Base-by-base conservation (phyloP, 1,140 invertebrate genomes). In the Paracyclopina nana region DNA sequence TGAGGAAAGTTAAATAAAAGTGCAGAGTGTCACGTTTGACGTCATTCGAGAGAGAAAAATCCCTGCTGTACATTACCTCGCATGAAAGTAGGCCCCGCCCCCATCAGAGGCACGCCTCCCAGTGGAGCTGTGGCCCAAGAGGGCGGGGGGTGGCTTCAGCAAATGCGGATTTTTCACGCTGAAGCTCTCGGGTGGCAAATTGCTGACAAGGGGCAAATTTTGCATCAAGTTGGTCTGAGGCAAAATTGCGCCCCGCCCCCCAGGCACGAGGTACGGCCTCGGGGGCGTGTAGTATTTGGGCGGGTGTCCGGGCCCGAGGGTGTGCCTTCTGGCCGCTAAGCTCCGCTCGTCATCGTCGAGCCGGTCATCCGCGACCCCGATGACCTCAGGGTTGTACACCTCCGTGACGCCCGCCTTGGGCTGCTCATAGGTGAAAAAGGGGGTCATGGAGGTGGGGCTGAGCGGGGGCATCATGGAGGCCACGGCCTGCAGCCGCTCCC, bases 41-140 rank as follows among this genome's bases (percentile, higher is more conserved):
- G n/a, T n/a, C n/a, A n/a, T n/a, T n/a, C n/a, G n/a, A n/a, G n/a
- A n/a, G n/a, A n/a, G n/a, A n/a, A n/a, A n/a, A n/a, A n/a, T n/a
- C n/a, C n/a, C n/a, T n/a, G n/a, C n/a, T n/a, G n/a, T n/a, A n/a
- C n/a, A n/a, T n/a, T n/a, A n/a, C n/a, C n/a, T n/a, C n/a, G n/a
- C n/a, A n/a, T n/a, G n/a, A n/a, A n/a, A n/a, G n/a, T n/a, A n/a
- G n/a, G n/a, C n/a, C n/a, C 34, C 88, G 46, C 90, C 88, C 57
- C 90, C 90, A 69, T 96, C 90, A 5, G 87, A 94, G 43, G 90
- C 90, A 59, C 90, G 74, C 48, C 90, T 71, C 34, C 82, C 84
- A 25, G 25, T 27, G 51, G 16, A 18, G 12, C 22, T 6, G 72
- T 71, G 61, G 85, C 82, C 79, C 53, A 79, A 82, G 74, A 90